A percentile compares a stretch with the other conserved stretches of the same genome.
phyloP scores from a whole-genome alignment of 2,113 vertebrate genomes.

The Tauraco erythrolophus region DNA sequence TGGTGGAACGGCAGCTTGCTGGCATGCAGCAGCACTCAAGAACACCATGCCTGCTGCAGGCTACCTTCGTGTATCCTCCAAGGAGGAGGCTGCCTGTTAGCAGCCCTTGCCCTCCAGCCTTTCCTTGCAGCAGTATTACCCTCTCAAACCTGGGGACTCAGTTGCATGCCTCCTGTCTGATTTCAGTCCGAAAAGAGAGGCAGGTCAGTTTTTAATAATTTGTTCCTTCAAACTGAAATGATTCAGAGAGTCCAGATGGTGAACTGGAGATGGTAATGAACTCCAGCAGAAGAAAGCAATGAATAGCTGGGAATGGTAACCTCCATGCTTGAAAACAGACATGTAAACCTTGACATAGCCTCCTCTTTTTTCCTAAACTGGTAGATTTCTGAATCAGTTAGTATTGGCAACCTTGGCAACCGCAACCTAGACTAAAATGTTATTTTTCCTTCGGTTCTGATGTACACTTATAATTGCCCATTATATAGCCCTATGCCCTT shows the following conservation, averaged over 20 bases:
- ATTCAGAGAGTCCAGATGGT: background rate
- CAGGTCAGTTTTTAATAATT: background rate
- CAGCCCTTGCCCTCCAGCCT: background rate
- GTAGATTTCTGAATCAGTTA: background rate
- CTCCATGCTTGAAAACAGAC: background rate
- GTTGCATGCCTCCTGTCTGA: background rate
- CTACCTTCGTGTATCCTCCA: background rate
- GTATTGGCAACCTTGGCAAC: background rate
- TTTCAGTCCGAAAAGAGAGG: background rate
- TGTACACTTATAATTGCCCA: background rate
- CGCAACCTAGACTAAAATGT: background rate
- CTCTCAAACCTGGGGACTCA: background rate
- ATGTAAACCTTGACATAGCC: background rate
- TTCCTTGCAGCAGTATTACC: background rate
- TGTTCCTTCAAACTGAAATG: background rate
- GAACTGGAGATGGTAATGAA: background rate
- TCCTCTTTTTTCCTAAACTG: background rate
- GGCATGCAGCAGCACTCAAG: background rate
- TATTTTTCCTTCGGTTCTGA: background rate
- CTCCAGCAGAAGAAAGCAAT: background rate
- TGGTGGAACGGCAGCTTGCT: background rate
- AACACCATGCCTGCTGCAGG: background rate
- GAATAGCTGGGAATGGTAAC: background rate
- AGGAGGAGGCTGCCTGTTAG: background rate
- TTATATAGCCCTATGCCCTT: background rate